Base-by-base conservation (phyloP, 1,140 invertebrate species). In the Musca domestica region DNA sequence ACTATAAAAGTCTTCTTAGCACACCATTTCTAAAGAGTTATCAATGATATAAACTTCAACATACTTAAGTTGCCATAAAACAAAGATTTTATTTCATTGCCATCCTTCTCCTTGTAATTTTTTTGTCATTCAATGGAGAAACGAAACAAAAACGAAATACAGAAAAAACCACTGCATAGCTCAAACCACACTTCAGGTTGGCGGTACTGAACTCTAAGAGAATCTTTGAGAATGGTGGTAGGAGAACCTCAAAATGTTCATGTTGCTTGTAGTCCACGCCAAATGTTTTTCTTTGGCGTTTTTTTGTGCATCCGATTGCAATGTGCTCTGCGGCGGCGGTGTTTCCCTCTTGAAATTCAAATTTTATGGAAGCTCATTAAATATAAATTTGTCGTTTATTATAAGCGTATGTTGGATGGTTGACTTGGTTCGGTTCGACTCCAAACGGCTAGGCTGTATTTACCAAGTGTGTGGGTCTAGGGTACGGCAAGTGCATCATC, bases 281-380 rank as follows among this genome's bases (percentile, higher is more conserved):
- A 41, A 41, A 5, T 41, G 34, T 41, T 30, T 30, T 30, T 30
- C 3, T 3, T 3, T 12, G 34, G 34, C 6, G 10, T 41, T 41
- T 41, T 41, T 41, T 41, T 30, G 3, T 30, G 27, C 27, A 30
- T 30, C 27, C 27, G 27, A 30, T 30, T 30, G 27, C 27, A 30
- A 4, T 30, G 27, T 34, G 41, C 47, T n/a, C n/a, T n/a, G 30
- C 54, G 17, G 56, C 17, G 41, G 68, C 69, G 69, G 69, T 54
- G 52, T 70, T 68, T 67, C 63, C 69, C 52, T 66, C 78, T 80
- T 80, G 77, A 80, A 80, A 80, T 80, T 80, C 77, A 80, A 80
- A 80, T 80, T 80, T 80, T 80, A 80, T 80, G 78, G 41, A 78
- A 76, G 76, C 77, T 80, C 78, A 80, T 80, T 80, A 80, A 80